Conservation (phyloP, 2,797 vertebrate species). For the Mormyrops boulengeri region DNA sequence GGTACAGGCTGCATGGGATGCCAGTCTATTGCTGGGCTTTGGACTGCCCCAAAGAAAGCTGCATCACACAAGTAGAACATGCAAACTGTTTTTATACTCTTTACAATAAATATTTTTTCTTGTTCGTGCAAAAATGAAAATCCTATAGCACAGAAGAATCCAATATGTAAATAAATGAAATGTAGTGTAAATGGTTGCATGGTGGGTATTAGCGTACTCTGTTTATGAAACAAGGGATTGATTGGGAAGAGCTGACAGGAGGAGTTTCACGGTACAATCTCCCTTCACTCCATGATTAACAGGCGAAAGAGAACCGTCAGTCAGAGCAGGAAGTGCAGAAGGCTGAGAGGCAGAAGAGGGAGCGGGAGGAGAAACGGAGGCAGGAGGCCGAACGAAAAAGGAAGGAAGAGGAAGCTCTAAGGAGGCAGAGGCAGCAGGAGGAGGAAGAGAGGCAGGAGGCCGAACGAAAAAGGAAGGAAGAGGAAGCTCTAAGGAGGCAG, state of each 20-base stretch:
- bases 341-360: slow-evolving; percentile 3
- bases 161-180: neutral
- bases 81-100: neutral
- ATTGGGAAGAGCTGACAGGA: neutral
- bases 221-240: neutral
- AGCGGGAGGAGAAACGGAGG: slow-evolving; percentile 23
- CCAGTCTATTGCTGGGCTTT: too few relatives aligned
- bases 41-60: neutral
- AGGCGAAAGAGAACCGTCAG: neutral
- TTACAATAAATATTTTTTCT: neutral
- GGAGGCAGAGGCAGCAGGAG: slow-evolving; percentile 19
- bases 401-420: slow-evolving; percentile 17
- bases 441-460: slow-evolving; percentile 36
- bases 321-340: slow-evolving; percentile 25
- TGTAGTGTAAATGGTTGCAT: neutral
- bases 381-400: neutral
- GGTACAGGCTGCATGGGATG: neutral
- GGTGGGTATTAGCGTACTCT: neutral
- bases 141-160: neutral
- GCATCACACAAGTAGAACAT: neutral
- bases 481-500: neutral
- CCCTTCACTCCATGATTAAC: neutral
- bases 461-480: slow-evolving; percentile 28
- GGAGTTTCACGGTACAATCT: neutral
- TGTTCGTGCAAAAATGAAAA: neutral